Percentiles rank a stretch among this genome's conserved stretches.
Evolutionary conservation across 2,888 invertebrate genomes (phyloP).

Genomic region (Apamea monoglypha): DNA sequence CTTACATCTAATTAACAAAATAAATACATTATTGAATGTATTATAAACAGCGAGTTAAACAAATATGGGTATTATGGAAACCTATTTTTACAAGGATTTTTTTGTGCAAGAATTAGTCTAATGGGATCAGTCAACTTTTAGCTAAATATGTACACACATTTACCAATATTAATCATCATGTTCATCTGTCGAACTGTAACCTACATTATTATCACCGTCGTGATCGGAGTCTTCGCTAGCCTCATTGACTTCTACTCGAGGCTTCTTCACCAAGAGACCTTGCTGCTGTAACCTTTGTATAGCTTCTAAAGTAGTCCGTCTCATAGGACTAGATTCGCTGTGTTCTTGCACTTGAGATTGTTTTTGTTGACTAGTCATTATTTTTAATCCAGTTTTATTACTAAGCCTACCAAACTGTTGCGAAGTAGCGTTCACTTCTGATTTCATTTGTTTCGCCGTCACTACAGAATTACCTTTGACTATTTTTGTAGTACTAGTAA

Average conservation of each 20-base stretch:
- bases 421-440: conserved; percentile 78
- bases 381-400: conserved; percentile 80
- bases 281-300: conserved; percentile 86
- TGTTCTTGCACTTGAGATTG: conserved; percentile 81
- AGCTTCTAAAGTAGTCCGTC: conserved; percentile 83
- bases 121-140: conserved; percentile 62
- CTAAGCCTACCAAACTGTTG: conserved; percentile 81
- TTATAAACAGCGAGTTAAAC: conserved; percentile 40
- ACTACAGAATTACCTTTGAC: conserved; percentile 80
- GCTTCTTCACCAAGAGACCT: conserved; percentile 86
- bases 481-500: conserved; percentile 78
- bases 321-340: conserved; percentile 76
- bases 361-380: conserved; percentile 80
- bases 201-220: conserved; percentile 73
- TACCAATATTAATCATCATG: conserved; percentile 62
- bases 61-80: conserved; percentile 56
- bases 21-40: conserved; percentile 59
- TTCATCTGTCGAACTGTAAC: conserved; percentile 70
- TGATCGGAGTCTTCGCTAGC: conserved; percentile 75
- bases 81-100: conserved; percentile 44
- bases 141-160: conserved; percentile 53
- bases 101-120: conserved; percentile 58
- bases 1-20: conserved; percentile 57
- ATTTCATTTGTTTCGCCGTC: conserved; percentile 80
- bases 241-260: conserved; percentile 78